These are phyloP conservation scores for Sycophila sp. DNA, from an alignment of 1,140 invertebrate species.

Conservation along the genomic window DNA sequence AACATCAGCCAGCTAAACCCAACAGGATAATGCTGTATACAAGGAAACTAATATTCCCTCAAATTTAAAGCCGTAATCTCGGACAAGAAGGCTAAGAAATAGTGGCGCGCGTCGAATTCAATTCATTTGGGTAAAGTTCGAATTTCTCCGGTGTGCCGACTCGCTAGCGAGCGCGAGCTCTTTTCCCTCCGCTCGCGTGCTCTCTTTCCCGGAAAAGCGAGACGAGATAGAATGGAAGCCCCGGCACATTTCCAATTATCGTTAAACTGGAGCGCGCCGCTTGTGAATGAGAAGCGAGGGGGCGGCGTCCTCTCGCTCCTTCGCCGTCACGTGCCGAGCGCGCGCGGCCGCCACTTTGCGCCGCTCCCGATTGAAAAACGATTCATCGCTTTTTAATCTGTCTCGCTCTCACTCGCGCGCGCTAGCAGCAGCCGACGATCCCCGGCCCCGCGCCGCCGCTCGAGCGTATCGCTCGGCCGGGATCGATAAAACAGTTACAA, in stretches of 20 bases:
- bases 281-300: conserved; percentile 22
- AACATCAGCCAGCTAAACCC: too few species aligned
- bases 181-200: background rate
- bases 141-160: background rate
- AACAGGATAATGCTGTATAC: too few species aligned
- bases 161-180: too few species aligned
- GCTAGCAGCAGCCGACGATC: conserved; percentile 12
- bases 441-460: background rate
- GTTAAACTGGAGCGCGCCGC: conserved; percentile 26
- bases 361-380: conserved; percentile 23
- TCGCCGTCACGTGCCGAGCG: background rate
- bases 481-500: conserved; percentile 41
- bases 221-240: conserved; percentile 9
- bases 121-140: background rate
- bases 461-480: background rate
- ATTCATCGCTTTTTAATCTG: conserved; percentile 30
- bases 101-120: background rate
- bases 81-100: too few species aligned
- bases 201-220: background rate
- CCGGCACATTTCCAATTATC: conserved; percentile 33
- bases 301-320: background rate
- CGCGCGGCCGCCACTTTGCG: background rate
- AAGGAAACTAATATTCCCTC: too few species aligned
- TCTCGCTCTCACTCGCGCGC: background rate
- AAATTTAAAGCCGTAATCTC: too few species aligned